These are phyloP conservation scores for Agrilus planipennis DNA, from an alignment of 1,140 invertebrate species.

Conservation along the genomic window DNA sequence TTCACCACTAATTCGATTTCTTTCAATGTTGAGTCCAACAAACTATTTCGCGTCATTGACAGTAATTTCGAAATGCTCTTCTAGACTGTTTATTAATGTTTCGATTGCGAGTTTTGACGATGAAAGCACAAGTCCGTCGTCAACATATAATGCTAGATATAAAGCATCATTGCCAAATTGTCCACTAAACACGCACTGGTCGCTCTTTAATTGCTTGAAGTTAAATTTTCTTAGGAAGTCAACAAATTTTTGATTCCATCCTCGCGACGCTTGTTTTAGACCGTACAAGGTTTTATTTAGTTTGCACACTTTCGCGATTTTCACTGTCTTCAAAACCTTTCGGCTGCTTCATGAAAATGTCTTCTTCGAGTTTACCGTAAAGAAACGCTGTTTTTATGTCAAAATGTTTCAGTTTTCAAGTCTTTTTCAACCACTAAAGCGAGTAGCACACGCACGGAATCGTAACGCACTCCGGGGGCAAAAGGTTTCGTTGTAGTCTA, in stretches of 20 bases:
- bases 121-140: constrained; percentile 4
- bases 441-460: constrained; percentile 19
- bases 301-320: constrained; percentile 19
- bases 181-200: constrained; percentile 18
- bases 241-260: constrained; percentile 23
- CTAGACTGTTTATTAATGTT: too few relatives aligned
- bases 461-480: constrained; percentile 23
- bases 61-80: too few relatives aligned
- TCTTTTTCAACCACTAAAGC: constrained; percentile 11
- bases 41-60: too few relatives aligned
- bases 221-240: constrained; percentile 16
- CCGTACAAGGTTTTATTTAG: constrained; percentile 32
- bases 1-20: too few relatives aligned
- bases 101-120: too few relatives aligned
- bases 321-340: constrained; percentile 24
- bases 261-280: constrained; percentile 27
- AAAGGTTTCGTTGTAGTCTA: constrained; percentile 25
- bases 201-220: constrained; percentile 15
- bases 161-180: neutral
- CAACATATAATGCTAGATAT: constrained; percentile 1
- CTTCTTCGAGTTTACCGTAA: constrained; percentile 27
- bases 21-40: too few relatives aligned
- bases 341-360: constrained; percentile 33
- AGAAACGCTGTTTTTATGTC: too few relatives aligned
- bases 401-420: constrained; percentile 4